phyloP scores from a whole-genome alignment of 2,888 invertebrate genomes.

The Eudemis profundana region DNA sequence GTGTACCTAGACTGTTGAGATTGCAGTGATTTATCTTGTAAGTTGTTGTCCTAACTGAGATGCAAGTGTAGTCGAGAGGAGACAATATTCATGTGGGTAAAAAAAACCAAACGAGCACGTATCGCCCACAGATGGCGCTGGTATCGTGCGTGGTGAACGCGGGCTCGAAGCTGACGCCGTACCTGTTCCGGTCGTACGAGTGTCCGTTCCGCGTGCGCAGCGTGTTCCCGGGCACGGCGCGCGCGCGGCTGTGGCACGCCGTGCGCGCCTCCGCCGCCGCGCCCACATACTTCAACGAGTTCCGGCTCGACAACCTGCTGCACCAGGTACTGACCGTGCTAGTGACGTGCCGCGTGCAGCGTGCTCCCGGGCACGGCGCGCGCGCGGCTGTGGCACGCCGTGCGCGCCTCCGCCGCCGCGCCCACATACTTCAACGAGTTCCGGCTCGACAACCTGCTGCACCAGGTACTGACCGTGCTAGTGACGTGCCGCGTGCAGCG shows the following conservation, averaged over 20 bases:
- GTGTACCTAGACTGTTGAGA: too few relatives aligned
- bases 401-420: constrained; percentile 95
- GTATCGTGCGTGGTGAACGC: constrained; percentile 92
- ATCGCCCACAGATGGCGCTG: constrained; percentile 87
- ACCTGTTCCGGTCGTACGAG: constrained; percentile 94
- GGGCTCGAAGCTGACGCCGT: constrained; percentile 89
- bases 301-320: constrained; percentile 87
- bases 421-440: constrained; percentile 92
- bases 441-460: constrained; percentile 62
- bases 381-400: constrained; percentile 90
- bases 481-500: constrained; percentile 83
- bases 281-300: constrained; percentile 96
- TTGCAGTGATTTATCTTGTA: too few relatives aligned
- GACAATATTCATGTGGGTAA: too few relatives aligned
- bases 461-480: constrained; percentile 60
- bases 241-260: constrained; percentile 92
- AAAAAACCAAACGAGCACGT: too few relatives aligned
- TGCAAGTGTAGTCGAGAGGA: too few relatives aligned
- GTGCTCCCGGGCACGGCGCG: neutral
- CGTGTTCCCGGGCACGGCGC: constrained; percentile 89
- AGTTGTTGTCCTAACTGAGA: too few relatives aligned
- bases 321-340: constrained; percentile 86
- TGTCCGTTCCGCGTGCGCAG: constrained; percentile 88
- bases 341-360: neutral
- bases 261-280: constrained; percentile 96